A percentile compares a stretch with the other conserved stretches of the same genome.
phyloP scores from a whole-genome alignment of 2,113 vertebrate genomes.

The Nannobrachium achirus region DNA sequence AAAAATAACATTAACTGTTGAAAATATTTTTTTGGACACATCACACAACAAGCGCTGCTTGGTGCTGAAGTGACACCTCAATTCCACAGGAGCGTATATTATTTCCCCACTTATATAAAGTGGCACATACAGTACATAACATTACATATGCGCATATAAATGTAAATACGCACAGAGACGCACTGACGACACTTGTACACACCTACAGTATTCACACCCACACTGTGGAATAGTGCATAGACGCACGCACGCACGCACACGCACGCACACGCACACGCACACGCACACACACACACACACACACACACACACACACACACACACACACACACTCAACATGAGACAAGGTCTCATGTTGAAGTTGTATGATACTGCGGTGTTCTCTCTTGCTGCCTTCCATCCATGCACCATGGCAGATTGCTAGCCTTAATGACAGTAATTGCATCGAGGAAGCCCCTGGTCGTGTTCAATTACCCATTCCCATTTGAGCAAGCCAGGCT shows the following conservation, averaged over 20 bases:
- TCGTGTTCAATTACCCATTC: constrained; percentile 70
- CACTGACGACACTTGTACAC: constrained; percentile 4
- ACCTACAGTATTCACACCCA: background rate
- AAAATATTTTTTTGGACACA: no score
- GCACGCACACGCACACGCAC: constrained; percentile 9
- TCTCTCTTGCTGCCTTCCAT: constrained; percentile 36
- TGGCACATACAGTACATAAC: constrained; percentile 1
- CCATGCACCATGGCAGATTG: constrained; percentile 40
- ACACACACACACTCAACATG: background rate
- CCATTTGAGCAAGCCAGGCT: constrained; percentile 48
- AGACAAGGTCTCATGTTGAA: constrained; percentile 14
- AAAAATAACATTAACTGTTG: no score
- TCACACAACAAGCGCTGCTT: no score
- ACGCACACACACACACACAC: constrained; percentile 2
- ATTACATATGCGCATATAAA: background rate
- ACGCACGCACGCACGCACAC: background rate
- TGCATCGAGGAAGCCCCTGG: constrained; percentile 60
- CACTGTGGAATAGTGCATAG: constrained; percentile 10
- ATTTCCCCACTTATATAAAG: background rate
- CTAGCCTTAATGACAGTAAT: constrained; percentile 68
- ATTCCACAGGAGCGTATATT: background rate
- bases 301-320: constrained; percentile 3
- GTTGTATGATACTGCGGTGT: constrained; percentile 22
- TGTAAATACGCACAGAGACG: background rate
- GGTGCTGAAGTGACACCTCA: no score